These are phyloP conservation scores for Maccullochella peelii DNA, from an alignment of 2,113 vertebrate species.

Conservation along the genomic window DNA sequence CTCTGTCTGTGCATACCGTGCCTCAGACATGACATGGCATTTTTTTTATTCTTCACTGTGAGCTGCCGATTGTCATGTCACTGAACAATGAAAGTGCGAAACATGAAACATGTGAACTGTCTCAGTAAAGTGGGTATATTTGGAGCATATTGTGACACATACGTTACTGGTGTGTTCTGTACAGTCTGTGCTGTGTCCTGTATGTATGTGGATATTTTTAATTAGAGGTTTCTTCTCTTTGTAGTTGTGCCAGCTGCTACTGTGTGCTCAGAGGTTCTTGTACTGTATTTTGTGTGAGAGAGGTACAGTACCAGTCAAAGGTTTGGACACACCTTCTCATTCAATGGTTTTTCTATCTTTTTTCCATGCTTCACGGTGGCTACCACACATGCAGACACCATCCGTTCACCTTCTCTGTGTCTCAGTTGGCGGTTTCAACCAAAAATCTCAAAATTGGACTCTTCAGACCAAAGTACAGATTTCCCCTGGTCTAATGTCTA, in stretches of 20 bases:
- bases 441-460: too few species aligned
- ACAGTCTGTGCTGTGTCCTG: background rate
- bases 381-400: too few species aligned
- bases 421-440: too few species aligned
- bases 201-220: constrained; percentile 1
- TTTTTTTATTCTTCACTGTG: constrained; percentile 8
- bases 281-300: constrained; percentile 35
- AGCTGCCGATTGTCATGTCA: constrained; percentile 23
- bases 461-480: too few species aligned
- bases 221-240: constrained; percentile 21
- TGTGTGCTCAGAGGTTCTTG: constrained; percentile 17
- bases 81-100: constrained; percentile 9
- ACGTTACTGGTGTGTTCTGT: background rate
- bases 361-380: too few species aligned
- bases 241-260: constrained; percentile 29
- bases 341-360: too few species aligned
- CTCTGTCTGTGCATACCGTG: constrained; percentile 14
- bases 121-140: constrained; percentile 3
- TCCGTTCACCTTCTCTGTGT: too few species aligned
- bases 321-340: too few species aligned
- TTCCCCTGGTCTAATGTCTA: too few species aligned
- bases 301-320: background rate
- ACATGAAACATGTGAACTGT: constrained; percentile 16
- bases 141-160: constrained; percentile 1
- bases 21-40: constrained; percentile 1